Conservation (phyloP, 2,113 vertebrate genomes). For the Albula glossodonta region DNA sequence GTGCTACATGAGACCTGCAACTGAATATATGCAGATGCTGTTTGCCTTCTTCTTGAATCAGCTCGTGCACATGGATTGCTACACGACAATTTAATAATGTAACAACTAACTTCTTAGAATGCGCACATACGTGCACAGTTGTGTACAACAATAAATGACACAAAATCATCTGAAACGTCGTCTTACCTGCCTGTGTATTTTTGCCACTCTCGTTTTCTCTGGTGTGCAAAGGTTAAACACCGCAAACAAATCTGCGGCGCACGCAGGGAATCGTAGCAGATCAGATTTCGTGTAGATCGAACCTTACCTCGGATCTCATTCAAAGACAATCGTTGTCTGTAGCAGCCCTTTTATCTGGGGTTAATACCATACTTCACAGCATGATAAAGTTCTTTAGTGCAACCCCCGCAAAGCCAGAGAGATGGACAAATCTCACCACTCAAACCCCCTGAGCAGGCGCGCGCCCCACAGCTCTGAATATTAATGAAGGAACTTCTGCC, state of each 20-base stretch:
- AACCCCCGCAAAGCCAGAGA: neutral
- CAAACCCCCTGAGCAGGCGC: constrained; percentile 1
- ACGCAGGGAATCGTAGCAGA: neutral
- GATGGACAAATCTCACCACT: constrained; percentile 14
- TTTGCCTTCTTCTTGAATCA: no score
- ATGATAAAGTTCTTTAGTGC: neutral
- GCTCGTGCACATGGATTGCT: neutral
- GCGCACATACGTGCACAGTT: no score
- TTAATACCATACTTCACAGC: constrained; percentile 24
- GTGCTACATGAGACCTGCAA: neutral
- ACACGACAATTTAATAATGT: no score
- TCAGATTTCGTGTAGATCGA: neutral
- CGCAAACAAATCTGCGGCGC: neutral
- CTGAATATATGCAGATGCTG: neutral
- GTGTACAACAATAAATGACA: no score
- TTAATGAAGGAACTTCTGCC: constrained; percentile 28
- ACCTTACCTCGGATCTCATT: constrained; percentile 31
- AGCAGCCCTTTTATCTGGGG: constrained; percentile 14
- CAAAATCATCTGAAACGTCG: no score
- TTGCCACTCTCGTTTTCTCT: no score
- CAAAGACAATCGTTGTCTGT: neutral
- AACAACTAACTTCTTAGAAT: no score
- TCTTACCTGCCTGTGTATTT: no score
- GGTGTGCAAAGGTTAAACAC: neutral
- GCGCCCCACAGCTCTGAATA: constrained; percentile 34